Evolutionary conservation across 2,113 vertebrate species (phyloP).

Genomic region (Microtus pennsylvanicus): DNA sequence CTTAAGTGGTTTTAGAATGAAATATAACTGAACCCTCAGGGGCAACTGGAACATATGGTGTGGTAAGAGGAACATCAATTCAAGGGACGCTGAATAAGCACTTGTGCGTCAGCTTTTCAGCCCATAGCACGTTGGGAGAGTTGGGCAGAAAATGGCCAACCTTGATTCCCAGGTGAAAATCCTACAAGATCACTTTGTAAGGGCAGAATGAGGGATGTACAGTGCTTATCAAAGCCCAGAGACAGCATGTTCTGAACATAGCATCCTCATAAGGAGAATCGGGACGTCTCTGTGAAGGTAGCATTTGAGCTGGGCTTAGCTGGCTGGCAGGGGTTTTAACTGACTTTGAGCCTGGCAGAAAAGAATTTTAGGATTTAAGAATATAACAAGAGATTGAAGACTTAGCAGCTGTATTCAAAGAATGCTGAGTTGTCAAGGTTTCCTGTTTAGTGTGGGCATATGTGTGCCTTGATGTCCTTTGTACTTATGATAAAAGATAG

Average conservation of each 20-base stretch:
- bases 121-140: conserved; percentile 7
- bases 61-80: conserved; percentile 24
- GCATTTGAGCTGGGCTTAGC: conserved; percentile 43
- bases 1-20: conserved; percentile 65
- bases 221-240: not conserved
- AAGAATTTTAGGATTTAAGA: not conserved
- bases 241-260: not conserved
- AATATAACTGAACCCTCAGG: conserved; percentile 57
- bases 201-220: not conserved
- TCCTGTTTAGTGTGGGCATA: not conserved
- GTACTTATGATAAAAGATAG: not conserved
- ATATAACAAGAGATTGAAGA: not conserved
- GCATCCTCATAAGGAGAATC: not conserved
- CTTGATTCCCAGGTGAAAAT: conserved; percentile 10
- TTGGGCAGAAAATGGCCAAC: not conserved
- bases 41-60: conserved; percentile 30
- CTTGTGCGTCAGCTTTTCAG: conserved; percentile 36
- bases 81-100: conserved; percentile 51
- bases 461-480: not conserved
- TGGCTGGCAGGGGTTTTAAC: not conserved
- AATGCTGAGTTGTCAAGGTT: not conserved
- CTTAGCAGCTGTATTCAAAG: not conserved
- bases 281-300: not conserved
- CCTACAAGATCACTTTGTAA: conserved; percentile 4
- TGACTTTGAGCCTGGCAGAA: not conserved